These are phyloP conservation scores for Poeciliopsis retropinna DNA, from an alignment of 2,113 vertebrate species.

Conservation along the genomic window DNA sequence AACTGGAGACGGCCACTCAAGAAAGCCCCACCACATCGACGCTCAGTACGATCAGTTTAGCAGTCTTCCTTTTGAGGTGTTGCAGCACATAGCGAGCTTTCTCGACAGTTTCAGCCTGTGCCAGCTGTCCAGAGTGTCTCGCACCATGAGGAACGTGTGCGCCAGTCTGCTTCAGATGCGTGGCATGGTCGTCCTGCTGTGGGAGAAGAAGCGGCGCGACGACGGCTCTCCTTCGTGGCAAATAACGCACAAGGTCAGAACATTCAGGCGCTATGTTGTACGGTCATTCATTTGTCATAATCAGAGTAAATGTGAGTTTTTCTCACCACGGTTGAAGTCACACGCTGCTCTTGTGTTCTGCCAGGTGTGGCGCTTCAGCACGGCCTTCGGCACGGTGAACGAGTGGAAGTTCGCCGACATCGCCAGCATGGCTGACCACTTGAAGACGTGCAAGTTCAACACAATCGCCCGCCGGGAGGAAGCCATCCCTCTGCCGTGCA, in stretches of 20 bases:
- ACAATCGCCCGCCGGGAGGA: constrained; percentile 89
- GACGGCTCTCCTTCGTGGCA: constrained; percentile 92
- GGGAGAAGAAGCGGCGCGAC: constrained; percentile 86
- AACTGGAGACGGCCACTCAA: constrained; percentile 76
- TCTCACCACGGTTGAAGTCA: not conserved
- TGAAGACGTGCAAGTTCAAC: constrained; percentile 97
- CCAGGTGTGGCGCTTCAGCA: constrained; percentile 98
- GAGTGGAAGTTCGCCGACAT: constrained; percentile 99
- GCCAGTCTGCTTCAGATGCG: constrained; percentile 93
- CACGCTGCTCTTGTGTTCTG: rapidly evolving
- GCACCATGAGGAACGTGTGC: constrained; percentile 94
- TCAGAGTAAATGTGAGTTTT: too few species aligned
- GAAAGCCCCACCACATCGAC: constrained; percentile 70
- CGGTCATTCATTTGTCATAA: too few species aligned
- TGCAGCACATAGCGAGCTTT: constrained; percentile 94
- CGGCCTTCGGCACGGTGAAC: constrained; percentile 94
- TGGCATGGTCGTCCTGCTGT: constrained; percentile 97
- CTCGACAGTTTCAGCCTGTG: constrained; percentile 97
- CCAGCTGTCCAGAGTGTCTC: constrained; percentile 93
- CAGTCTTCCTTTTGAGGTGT: constrained; percentile 92
- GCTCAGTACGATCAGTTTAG: constrained; percentile 86
- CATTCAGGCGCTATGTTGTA: not conserved
- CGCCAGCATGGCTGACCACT: constrained; percentile 97
- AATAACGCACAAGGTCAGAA: constrained; percentile 93
- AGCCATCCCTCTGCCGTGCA: constrained; percentile 94